Percentiles rank a stretch among this genome's conserved stretches.
phyloP scores from a whole-genome alignment of 2,113 vertebrate species.

The Odontophorus gujanensis region DNA sequence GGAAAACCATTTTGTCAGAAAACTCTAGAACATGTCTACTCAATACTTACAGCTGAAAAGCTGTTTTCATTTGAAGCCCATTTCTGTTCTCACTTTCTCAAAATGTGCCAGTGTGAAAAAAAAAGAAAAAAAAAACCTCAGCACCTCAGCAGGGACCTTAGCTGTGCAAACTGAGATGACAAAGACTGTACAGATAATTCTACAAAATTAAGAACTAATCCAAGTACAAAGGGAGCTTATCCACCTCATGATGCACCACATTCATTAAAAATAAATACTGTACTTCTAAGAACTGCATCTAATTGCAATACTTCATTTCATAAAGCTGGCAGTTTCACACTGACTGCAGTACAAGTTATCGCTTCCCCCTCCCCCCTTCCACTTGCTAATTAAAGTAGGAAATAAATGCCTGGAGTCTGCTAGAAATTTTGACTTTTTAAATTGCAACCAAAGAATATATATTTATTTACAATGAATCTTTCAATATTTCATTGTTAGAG shows the following conservation, averaged over 20 bases:
- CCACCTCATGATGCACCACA: background rate
- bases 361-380: no score
- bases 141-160: background rate
- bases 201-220: background rate
- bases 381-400: background rate
- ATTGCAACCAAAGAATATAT: background rate
- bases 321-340: background rate
- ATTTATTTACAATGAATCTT: background rate
- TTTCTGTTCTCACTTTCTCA: background rate
- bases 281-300: background rate
- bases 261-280: rapidly evolving
- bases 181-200: background rate
- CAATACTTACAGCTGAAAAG: background rate
- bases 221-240: background rate
- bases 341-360: background rate
- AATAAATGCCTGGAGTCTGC: background rate
- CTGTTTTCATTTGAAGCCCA: background rate
- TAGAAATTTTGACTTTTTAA: background rate
- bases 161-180: background rate
- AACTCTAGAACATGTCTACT: background rate
- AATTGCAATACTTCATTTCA: constrained; percentile 26
- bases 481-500: background rate
- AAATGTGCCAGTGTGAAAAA: background rate
- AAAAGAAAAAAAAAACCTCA: background rate
- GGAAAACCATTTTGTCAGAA: constrained; percentile 6